These are phyloP conservation scores for Drosophila nr. medialis DNA, from an alignment of 2,888 invertebrate genomes.

Conservation along the genomic window DNA sequence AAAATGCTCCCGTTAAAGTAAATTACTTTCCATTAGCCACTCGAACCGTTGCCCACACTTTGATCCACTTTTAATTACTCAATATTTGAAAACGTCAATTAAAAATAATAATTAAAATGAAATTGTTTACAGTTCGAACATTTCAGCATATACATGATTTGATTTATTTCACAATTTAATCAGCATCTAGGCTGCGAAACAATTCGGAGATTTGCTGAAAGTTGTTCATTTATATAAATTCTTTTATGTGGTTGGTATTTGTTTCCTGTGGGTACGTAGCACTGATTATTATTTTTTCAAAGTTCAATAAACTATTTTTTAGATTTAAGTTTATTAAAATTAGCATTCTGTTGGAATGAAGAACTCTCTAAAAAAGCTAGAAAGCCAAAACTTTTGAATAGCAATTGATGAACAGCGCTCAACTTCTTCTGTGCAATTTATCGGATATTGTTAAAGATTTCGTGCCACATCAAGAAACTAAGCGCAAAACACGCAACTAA, in stretches of 20 bases:
- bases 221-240: not conserved
- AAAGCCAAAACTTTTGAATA: not conserved
- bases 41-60: not conserved
- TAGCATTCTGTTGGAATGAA: not conserved
- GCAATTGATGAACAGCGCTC: not conserved
- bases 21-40: conserved; percentile 5
- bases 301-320: not conserved
- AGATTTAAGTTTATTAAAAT: not conserved
- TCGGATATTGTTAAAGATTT: not conserved
- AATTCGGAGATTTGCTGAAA: not conserved
- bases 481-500: not conserved
- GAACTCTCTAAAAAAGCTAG: not conserved
- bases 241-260: not conserved
- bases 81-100: not conserved
- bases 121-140: not conserved
- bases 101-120: conserved; percentile 8
- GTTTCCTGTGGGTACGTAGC: too few relatives aligned
- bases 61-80: not conserved
- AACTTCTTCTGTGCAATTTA: not conserved
- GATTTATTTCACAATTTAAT: conserved; percentile 19
- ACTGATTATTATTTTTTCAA: not conserved
- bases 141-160: not conserved
- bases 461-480: not conserved
- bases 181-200: conserved; percentile 10
- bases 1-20: not conserved